Evolutionary conservation across 1,140 invertebrate genomes (phyloP).

Genomic region (Drosophila prosaltans): DNA sequence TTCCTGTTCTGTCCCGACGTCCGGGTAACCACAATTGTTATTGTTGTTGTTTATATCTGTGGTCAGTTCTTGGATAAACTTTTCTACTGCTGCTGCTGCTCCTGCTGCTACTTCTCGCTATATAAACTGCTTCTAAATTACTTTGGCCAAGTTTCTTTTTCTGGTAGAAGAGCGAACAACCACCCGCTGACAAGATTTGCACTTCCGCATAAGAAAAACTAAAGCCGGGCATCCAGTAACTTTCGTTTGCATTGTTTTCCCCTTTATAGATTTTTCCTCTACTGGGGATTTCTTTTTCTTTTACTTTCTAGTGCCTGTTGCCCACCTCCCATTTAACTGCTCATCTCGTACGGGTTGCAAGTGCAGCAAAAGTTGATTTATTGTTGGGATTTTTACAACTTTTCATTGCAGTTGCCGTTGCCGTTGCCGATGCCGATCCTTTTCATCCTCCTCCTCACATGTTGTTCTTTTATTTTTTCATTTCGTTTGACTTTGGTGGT

Average conservation of each 20-base stretch:
- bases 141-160: conserved; percentile 54
- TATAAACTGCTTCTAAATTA: conserved; percentile 67
- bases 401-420: conserved; percentile 46
- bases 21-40: conserved; percentile 35
- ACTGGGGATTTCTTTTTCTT: conserved; percentile 7
- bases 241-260: conserved; percentile 55
- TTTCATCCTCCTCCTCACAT: neutral
- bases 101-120: conserved; percentile 17
- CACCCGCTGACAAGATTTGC: conserved; percentile 53
- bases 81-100: conserved; percentile 16
- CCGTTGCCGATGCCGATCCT: conserved; percentile 25
- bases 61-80: conserved; percentile 59
- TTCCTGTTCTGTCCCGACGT: conserved; percentile 19
- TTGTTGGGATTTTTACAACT: conserved; percentile 58
- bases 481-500: conserved; percentile 47
- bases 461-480: conserved; percentile 39
- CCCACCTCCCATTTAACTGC: conserved; percentile 32
- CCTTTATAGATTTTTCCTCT: conserved; percentile 7
- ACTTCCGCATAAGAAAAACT: conserved; percentile 49
- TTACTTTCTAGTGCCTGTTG: conserved; percentile 2
- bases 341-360: conserved; percentile 22
- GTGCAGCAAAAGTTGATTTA: conserved; percentile 60
- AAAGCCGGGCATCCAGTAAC: conserved; percentile 29
- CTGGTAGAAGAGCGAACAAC: conserved; percentile 10
- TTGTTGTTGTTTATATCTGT: conserved; percentile 42